These are phyloP conservation scores for Perdita meconis DNA, from an alignment of 2,888 invertebrate genomes.

Conservation along the genomic window DNA sequence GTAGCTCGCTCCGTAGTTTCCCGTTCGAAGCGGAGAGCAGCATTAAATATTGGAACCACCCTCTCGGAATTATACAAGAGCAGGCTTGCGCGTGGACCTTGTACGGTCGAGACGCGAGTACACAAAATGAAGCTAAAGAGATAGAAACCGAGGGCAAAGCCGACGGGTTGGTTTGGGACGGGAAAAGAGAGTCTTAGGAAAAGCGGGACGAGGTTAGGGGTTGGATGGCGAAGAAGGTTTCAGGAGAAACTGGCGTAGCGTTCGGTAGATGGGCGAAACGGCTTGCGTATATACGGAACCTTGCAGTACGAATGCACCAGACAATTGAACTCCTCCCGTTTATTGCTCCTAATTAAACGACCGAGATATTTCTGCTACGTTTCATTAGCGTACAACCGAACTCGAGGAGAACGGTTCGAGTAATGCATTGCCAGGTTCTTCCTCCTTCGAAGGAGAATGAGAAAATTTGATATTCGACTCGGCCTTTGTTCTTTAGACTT, in stretches of 20 bases:
- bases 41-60: slow-evolving; percentile 74
- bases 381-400: slow-evolving; percentile 80
- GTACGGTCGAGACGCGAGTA: slow-evolving; percentile 44
- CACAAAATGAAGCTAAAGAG: slow-evolving; percentile 31
- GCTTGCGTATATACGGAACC: slow-evolving; percentile 48
- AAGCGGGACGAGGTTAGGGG: slow-evolving; percentile 48
- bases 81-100: slow-evolving; percentile 58
- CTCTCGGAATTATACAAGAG: slow-evolving; percentile 71
- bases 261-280: slow-evolving; percentile 72
- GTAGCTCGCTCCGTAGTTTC: slow-evolving; percentile 45
- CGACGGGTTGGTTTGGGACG: slow-evolving; percentile 29
- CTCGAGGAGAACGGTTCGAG: slow-evolving; percentile 68
- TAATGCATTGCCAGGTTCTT: slow-evolving; percentile 71
- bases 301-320: slow-evolving; percentile 71
- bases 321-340: slow-evolving; percentile 82
- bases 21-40: slow-evolving; percentile 54
- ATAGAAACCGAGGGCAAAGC: slow-evolving; percentile 26
- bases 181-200: slow-evolving; percentile 34
- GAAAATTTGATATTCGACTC: neutral
- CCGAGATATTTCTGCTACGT: slow-evolving; percentile 82
- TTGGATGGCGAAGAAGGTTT: slow-evolving; percentile 44
- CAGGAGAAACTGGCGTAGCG: slow-evolving; percentile 57
- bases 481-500: no score
- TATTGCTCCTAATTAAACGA: slow-evolving; percentile 83
- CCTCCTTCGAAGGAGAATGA: neutral